Evolutionary conservation across 2,797 vertebrate genomes (phyloP).

Genomic region (Sparidentex hasta): DNA sequence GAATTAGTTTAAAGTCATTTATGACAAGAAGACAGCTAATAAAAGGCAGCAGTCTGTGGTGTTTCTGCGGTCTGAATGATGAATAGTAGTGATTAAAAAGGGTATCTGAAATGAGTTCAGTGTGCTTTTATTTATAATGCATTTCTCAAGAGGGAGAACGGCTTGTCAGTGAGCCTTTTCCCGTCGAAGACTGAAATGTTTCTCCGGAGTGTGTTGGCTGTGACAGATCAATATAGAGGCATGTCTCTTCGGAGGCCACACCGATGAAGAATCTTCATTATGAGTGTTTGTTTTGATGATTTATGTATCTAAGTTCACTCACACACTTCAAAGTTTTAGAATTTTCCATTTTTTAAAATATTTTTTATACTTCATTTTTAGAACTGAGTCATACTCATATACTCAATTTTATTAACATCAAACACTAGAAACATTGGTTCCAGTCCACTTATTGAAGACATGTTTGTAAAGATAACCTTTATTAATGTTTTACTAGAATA

Average conservation of each 20-base stretch:
- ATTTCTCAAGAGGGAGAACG: slow-evolving; percentile 17
- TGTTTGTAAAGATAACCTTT: no score
- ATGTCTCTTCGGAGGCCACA: slow-evolving; percentile 17
- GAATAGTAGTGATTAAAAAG: slow-evolving; percentile 2
- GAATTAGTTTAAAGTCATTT: slow-evolving; percentile 7
- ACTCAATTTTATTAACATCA: not conserved
- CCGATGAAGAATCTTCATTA: slow-evolving; percentile 43
- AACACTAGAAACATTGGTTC: not conserved
- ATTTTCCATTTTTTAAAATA: not conserved
- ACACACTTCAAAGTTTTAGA: slow-evolving; percentile 34
- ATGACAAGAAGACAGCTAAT: slow-evolving; percentile 4
- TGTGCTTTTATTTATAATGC: slow-evolving; percentile 30
- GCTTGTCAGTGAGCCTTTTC: not conserved
- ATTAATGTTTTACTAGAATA: no score
- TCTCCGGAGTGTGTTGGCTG: not conserved
- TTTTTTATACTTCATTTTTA: slow-evolving; percentile 5
- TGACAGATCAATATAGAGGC: slow-evolving; percentile 26
- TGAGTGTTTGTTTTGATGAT: slow-evolving; percentile 55
- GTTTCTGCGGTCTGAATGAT: slow-evolving; percentile 34
- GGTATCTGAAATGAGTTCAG: not conserved
- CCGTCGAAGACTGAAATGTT: not conserved
- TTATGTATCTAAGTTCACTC: slow-evolving; percentile 48
- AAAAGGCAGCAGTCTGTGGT: slow-evolving; percentile 7
- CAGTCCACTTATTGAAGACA: not conserved
- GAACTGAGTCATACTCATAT: slow-evolving; percentile 11